Evolutionary conservation across 1,140 invertebrate species (phyloP).

Genomic region (Penaeus japonicus): DNA sequence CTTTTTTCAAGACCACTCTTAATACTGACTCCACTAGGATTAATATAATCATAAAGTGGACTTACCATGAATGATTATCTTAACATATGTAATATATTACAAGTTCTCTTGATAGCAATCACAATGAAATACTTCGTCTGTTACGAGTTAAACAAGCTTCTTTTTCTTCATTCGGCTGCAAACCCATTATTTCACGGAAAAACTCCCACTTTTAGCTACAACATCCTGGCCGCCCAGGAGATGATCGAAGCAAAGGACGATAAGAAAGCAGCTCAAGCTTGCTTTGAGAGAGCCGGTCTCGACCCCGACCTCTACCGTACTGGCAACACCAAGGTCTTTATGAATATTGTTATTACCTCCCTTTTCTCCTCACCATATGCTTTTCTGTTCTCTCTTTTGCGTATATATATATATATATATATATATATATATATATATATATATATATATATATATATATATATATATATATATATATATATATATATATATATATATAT

Average conservation of each 20-base stretch:
- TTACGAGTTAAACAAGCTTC: not conserved
- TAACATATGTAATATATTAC: too few relatives aligned
- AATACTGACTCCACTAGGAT: too few relatives aligned
- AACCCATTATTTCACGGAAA: not conserved
- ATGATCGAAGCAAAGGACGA: constrained; percentile 67
- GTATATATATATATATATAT: constrained; percentile 28
- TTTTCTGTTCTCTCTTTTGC: not conserved
- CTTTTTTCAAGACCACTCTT: too few relatives aligned
- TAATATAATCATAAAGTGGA: too few relatives aligned
- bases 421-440: constrained; percentile 80
- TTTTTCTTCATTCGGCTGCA: not conserved
- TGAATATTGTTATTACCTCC: not conserved
- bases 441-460: constrained; percentile 94
- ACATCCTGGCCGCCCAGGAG: constrained; percentile 70
- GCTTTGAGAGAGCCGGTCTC: constrained; percentile 66
- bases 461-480: too few relatives aligned
- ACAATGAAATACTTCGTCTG: too few relatives aligned
- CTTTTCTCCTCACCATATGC: not conserved
- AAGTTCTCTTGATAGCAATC: too few relatives aligned
- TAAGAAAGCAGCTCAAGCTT: constrained; percentile 66
- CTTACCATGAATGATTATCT: too few relatives aligned
- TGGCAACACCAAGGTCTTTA: constrained; percentile 69
- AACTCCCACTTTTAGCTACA: constrained; percentile 66
- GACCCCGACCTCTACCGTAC: constrained; percentile 70
- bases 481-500: too few relatives aligned